Conservation (phyloP, 2,113 vertebrate genomes). For the Siniperca knerii region DNA sequence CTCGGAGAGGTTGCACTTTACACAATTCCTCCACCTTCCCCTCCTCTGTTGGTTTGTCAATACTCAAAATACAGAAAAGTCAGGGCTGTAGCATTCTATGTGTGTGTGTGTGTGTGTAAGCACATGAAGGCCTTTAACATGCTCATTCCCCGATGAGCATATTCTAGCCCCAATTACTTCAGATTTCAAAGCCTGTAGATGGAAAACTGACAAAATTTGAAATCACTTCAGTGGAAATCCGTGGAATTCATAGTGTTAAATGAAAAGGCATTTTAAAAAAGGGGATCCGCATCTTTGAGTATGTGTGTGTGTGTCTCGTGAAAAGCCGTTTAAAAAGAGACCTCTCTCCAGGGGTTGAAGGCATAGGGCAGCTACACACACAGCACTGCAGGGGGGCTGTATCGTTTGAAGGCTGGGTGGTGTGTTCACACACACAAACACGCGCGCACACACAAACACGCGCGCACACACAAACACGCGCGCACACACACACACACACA, state of each 20-base stretch:
- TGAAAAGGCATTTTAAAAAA: constrained; percentile 50
- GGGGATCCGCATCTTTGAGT: neutral
- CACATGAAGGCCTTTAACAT: neutral
- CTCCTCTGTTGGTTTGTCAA: constrained; percentile 27
- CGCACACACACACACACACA: constrained; percentile 13
- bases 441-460: neutral
- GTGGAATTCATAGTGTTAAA: constrained; percentile 45
- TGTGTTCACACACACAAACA: constrained; percentile 16
- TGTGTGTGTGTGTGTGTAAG: neutral
- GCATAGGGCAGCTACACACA: constrained; percentile 41
- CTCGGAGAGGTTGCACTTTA: neutral
- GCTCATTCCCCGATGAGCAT: constrained; percentile 20
- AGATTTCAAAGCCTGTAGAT: constrained; percentile 46
- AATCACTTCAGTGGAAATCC: constrained; percentile 41
- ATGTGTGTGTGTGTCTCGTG: constrained; percentile 19
- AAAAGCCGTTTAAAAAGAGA: constrained; percentile 47
- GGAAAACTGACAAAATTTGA: constrained; percentile 51
- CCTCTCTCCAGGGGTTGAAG: constrained; percentile 36
- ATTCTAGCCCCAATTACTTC: constrained; percentile 47
- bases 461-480: constrained; percentile 2
- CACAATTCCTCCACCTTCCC: neutral
- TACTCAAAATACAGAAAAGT: neutral
- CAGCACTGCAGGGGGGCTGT: constrained; percentile 24
- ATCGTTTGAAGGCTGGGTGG: constrained; percentile 45
- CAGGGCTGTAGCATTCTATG: neutral